Evolutionary conservation across 1,140 invertebrate species (phyloP), one percentile per base, ranked within the genome.

Genomic region (Musca vetustissima): DNA sequence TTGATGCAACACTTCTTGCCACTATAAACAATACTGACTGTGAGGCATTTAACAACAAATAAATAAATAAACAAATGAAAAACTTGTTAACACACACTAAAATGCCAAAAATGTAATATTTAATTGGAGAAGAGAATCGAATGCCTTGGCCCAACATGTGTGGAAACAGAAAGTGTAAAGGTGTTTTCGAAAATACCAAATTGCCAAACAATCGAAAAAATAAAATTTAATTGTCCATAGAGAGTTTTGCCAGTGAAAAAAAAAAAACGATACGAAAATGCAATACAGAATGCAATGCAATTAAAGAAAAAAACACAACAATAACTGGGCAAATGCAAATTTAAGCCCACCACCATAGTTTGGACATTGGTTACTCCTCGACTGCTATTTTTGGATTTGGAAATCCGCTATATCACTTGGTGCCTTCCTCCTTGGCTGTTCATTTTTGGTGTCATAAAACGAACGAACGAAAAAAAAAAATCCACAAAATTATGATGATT

Each of bases 171-270:
- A 6, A 9, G 28, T 43, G 36, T 43, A 43, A 43, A 43, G 36
- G 36, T 43, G 36, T 17, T 36, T 43, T 36, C 1, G 28, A 36
- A 61, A 36, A 61, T 57, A 61, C n/a, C 28, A 61, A 61, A 61
- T 32, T 36, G 57, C 28, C 25, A 61, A 61, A 61, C 57, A 61
- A 36, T 43, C 36, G 43, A 61, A 14, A 61, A 61, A 61, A 61
- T 61, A 61, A 61, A 61, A 36, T 61, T 61, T 61, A 61, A 61
- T 61, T 61, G 28, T 7, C 32, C 57, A 25, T 55, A 25, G 25
- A 57, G 22, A 57, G 13, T 43, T 43, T 43, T 43, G 36, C 7
- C 36, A 43, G n/a, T n/a, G n/a, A n/a, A n/a, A 43, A 43, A 43
- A 7, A 43, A 9, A 43, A 28, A 28, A 4, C 3, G 28, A 28